Conservation (phyloP, 2,113 vertebrate genomes). For the Gobius niger region DNA sequence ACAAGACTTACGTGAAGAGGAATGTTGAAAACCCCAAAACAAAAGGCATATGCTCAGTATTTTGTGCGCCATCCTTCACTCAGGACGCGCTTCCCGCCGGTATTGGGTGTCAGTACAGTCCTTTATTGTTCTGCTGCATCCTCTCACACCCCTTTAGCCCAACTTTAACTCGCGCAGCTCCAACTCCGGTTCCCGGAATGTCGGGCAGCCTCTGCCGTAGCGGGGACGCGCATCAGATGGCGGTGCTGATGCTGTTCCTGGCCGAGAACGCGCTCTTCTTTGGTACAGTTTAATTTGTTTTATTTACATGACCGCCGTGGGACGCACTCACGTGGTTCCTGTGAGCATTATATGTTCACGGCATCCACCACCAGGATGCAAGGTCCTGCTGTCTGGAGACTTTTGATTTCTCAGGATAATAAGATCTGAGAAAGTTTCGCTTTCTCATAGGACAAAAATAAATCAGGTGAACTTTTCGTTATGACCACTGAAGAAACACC, state of each 20-base stretch:
- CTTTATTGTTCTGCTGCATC: constrained; percentile 66
- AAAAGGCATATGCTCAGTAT: constrained; percentile 75
- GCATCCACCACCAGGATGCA: neutral
- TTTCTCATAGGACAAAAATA: constrained; percentile 17
- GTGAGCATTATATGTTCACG: neutral
- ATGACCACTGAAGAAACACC: constrained; percentile 1
- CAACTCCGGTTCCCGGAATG: constrained; percentile 77
- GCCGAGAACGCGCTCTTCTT: constrained; percentile 72
- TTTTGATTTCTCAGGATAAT: constrained; percentile 10
- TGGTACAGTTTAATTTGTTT: constrained; percentile 41
- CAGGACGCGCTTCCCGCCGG: constrained; percentile 52
- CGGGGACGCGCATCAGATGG: constrained; percentile 72
- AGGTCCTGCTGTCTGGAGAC: constrained; percentile 23
- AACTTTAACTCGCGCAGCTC: constrained; percentile 79
- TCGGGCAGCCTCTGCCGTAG: constrained; percentile 63
- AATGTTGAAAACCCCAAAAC: constrained; percentile 73
- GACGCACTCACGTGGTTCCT: neutral
- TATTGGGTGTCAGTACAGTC: constrained; percentile 58
- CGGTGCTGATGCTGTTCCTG: constrained; percentile 72
- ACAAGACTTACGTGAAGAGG: constrained; percentile 80
- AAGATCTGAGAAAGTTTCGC: constrained; percentile 22
- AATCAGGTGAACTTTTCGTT: neutral
- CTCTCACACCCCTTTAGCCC: constrained; percentile 58
- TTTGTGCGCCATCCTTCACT: constrained; percentile 77
- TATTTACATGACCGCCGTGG: constrained; percentile 26